Evolutionary conservation across 2,113 vertebrate species (phyloP).

Genomic region (Mugil cephalus): DNA sequence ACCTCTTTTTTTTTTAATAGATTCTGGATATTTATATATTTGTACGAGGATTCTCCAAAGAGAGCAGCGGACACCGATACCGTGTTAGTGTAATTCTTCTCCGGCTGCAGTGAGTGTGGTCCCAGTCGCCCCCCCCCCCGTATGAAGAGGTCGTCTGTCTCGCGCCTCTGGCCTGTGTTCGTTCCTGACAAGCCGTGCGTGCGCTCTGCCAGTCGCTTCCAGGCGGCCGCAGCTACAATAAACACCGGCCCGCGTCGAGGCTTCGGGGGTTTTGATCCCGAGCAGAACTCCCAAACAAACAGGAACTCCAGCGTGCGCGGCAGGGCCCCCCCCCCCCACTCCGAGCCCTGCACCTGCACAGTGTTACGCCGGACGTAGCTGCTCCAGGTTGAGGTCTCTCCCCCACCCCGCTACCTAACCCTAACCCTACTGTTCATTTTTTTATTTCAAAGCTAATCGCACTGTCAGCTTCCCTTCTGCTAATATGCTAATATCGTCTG

Average conservation of each 20-base stretch:
- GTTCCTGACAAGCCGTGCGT: conserved; percentile 73
- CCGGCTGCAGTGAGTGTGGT: conserved; percentile 69
- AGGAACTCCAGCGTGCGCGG: too few species aligned
- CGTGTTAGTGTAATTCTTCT: conserved; percentile 61
- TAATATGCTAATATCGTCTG: too few species aligned
- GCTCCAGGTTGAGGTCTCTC: conserved; percentile 40
- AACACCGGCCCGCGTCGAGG: conserved; percentile 63
- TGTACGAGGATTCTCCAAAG: conserved; percentile 60
- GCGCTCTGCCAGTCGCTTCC: conserved; percentile 80
- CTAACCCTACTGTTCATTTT: too few species aligned
- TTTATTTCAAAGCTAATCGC: too few species aligned
- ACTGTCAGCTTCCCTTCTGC: too few species aligned
- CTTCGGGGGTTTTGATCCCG: conserved; percentile 88
- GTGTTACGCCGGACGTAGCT: conserved; percentile 80
- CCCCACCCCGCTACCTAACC: too few species aligned
- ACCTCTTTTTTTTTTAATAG: conserved; percentile 75
- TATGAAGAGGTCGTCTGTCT: conserved; percentile 74
- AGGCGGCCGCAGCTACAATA: conserved; percentile 86
- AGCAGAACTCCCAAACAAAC: conserved; percentile 88
- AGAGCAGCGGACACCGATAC: conserved; percentile 56
- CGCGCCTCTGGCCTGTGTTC: conserved; percentile 73
- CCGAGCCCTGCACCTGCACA: conserved; percentile 88
- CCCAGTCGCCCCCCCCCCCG: conserved; percentile 63
- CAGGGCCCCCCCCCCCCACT: too few species aligned
- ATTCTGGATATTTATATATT: conserved; percentile 53